Evolutionary conservation across 2,113 vertebrate genomes (phyloP), one percentile per base, ranked within the genome.

Genomic region (Xiphophorus maculatus): DNA sequence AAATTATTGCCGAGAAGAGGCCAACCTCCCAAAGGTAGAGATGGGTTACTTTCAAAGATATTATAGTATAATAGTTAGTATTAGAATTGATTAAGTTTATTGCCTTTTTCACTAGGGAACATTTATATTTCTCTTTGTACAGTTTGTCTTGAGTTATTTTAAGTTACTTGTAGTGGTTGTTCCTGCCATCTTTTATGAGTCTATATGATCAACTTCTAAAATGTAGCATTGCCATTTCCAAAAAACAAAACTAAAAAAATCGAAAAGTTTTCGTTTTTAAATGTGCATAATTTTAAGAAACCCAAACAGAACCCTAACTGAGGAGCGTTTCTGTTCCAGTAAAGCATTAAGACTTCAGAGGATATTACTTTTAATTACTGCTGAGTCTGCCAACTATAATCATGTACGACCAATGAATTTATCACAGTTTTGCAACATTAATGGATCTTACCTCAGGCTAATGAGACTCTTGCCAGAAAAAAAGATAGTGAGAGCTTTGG

Each of bases 371-470:
- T 79, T 27, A 66, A 81, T 84, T 78, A 76, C 68, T 87, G 68
- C 28, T 68, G 62, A 84, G 76, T 48, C 71, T 72, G 80, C 71
- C 69, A 73, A 73, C 66, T 76, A 63, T 81, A 83, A 77, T 84
- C 73, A 83, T 22, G 73, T 58, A 73, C 61, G 79, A 85, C 77
- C 74, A 83, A 88, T 84, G 78, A 66, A 81, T 90, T 88, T 70
- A 86, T 42, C 81, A 80, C 75, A 86, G 73, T 71, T 62, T 69
- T 71, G 77, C 69, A 84, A 84, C 80, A 33, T 81, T 86, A 87
- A 90, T 84, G 80, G 77, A 66, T 67, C 79, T 83, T 82, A 88
- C 88, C 74, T 82, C 58, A 29, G 66, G 74, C 77, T 86, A 85
- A 87, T 84, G 82, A 78, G 69, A 30, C 79, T 68, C 71, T 85